Base-by-base conservation (phyloP, 2,113 vertebrate genomes). In the Platichthys stellatus region DNA sequence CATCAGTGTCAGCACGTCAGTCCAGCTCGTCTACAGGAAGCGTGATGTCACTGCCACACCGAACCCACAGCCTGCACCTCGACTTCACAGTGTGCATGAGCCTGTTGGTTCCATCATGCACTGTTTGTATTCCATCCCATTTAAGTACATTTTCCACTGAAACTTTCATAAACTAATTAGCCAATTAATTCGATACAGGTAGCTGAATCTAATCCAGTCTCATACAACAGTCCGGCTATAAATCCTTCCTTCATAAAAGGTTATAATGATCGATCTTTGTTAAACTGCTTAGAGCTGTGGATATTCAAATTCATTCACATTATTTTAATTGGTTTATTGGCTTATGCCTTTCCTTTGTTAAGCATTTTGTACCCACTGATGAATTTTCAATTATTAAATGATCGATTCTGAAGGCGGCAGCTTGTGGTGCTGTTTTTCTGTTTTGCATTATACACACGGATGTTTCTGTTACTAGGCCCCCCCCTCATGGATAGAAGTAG, bases 1-100 rank as follows among this genome's bases (percentile, higher is more conserved):
- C 84, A 45, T 69, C 65, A 24, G 57, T 40, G 86, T 92, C 89
- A 91, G 91, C 90, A 89, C 65, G 83, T 78, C 53, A 74, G 72
- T 62, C 56, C 4, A 67, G 72, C 69, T 35, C 17, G 69, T 45
- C 65, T 60, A 54, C 63, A 68, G 63, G 35, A 31, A 0, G 47
- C 18, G 0, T 13, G 56, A 35, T 73, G n/a, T 20, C 38, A 31
- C 31, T 31, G 31, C 31, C 31, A 7, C 6, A 31, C 31, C 31
- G 5, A 31, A 6, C 31, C 6, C 31, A 57, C 51, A 4, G 45
- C 0, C n/a, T 8, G 66, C 49, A 47, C n/a, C 24, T 76, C 14
- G 11, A 28, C 35, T 38, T 43, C 1, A 43, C 40, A 43, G 40
- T 13, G 10, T 2, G 12, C 40, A 43, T 2, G 11, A 43, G 40